Conservation (phyloP, 1,140 invertebrate species). For the Spodoptera litura region DNA sequence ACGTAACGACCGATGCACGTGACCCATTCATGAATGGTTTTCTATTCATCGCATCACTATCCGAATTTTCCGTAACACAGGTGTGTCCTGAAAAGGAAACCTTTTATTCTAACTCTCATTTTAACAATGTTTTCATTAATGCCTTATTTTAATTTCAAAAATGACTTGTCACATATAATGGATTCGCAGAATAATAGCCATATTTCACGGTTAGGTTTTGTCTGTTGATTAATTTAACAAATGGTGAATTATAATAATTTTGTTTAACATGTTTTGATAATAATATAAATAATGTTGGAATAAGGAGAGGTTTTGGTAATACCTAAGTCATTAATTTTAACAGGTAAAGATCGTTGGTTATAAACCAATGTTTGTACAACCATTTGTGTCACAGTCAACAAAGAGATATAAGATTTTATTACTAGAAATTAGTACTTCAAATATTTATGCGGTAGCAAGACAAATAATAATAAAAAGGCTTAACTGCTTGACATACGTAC, state of each 20-base stretch:
- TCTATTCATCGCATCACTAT: no score
- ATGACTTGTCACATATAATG: no score
- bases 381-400: neutral
- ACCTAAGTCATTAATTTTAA: neutral
- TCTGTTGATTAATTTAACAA: no score
- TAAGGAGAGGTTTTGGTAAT: neutral
- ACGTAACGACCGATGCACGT: no score
- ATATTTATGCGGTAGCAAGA: neutral
- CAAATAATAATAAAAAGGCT: constrained; percentile 30
- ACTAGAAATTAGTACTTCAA: constrained; percentile 5
- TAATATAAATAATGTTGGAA: neutral
- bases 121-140: neutral
- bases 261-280: neutral
- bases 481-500: neutral
- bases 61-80: constrained; percentile 8
- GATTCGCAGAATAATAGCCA: no score
- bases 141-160: no score
- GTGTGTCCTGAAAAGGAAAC: constrained; percentile 5
- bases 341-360: neutral
- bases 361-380: neutral
- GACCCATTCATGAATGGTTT: no score
- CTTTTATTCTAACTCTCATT: neutral
- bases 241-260: no score
- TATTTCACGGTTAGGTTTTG: no score
- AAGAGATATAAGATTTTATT: constrained; percentile 18